These are phyloP conservation scores for Lamprologus speciosus DNA, from an alignment of 2,113 vertebrate species.

Conservation along the genomic window DNA sequence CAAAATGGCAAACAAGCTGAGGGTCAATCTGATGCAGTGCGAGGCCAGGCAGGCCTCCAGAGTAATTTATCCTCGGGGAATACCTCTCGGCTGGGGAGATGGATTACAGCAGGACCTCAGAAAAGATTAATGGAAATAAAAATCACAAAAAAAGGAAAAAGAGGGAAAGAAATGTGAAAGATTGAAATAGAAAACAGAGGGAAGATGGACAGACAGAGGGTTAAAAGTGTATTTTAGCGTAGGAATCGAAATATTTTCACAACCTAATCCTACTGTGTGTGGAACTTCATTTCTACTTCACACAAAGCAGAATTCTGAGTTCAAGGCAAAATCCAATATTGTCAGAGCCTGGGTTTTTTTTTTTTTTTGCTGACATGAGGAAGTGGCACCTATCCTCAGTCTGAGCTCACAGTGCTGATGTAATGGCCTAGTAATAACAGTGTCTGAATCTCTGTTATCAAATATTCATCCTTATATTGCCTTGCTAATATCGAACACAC, in stretches of 20 bases:
- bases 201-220: slow-evolving; percentile 2
- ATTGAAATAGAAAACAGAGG: not conserved
- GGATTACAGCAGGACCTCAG: slow-evolving; percentile 88
- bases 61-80: slow-evolving; percentile 98
- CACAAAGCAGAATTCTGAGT: not conserved
- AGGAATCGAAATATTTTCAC: not conserved
- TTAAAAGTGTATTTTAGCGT: not conserved
- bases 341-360: not conserved
- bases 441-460: slow-evolving; percentile 59
- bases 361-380: slow-evolving; percentile 31
- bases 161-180: not conserved
- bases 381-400: slow-evolving; percentile 43
- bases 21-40: slow-evolving; percentile 98
- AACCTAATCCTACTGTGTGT: not conserved
- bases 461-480: slow-evolving; percentile 74
- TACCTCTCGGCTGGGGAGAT: slow-evolving; percentile 90
- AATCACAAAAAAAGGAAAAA: slow-evolving; percentile 40
- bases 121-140: slow-evolving; percentile 98
- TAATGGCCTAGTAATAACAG: slow-evolving; percentile 63
- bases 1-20: slow-evolving; percentile 99
- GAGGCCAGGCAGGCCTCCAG: slow-evolving; percentile 93
- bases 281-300: not conserved
- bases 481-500: slow-evolving; percentile 66
- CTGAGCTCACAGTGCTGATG: slow-evolving; percentile 52
- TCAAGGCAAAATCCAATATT: slow-evolving; percentile 24